phyloP scores from a whole-genome alignment of 2,113 vertebrate genomes.

The Pseudopodoces humilis region DNA sequence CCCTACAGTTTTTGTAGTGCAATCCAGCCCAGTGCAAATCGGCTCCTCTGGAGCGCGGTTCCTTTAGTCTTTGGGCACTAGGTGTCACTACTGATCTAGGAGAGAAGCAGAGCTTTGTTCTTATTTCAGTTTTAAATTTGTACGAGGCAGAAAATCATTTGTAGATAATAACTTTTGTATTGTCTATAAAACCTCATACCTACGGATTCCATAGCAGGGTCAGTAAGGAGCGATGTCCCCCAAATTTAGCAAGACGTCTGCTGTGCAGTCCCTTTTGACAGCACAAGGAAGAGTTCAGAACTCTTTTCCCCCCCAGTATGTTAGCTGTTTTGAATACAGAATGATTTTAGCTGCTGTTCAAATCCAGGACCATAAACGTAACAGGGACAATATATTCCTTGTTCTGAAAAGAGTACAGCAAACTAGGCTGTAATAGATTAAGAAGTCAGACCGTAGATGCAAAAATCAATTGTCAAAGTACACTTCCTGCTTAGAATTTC shows the following conservation, averaged over 20 bases:
- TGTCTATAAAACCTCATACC: neutral
- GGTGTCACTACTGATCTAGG: slow-evolving; percentile 68
- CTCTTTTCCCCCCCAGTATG: neutral
- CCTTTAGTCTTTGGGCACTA: slow-evolving; percentile 37
- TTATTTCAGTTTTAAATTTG: neutral
- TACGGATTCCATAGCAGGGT: neutral
- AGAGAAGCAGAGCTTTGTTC: slow-evolving; percentile 23
- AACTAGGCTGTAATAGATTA: neutral
- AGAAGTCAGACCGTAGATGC: neutral
- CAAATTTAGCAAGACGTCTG: neutral
- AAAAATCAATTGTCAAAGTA: neutral
- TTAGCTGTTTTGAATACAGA: neutral
- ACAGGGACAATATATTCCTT: neutral
- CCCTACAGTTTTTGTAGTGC: neutral
- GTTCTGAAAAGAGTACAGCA: neutral
- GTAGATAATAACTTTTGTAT: neutral
- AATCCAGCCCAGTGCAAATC: neutral
- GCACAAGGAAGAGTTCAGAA: neutral
- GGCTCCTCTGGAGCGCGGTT: neutral
- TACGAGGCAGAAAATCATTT: neutral
- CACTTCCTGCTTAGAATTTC: neutral
- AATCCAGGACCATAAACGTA: neutral
- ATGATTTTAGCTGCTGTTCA: neutral
- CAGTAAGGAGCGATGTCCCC: neutral
- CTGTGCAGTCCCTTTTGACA: neutral